Evolutionary conservation across 2,797 vertebrate genomes (phyloP), one percentile per base, ranked within the genome.

Genomic region (Halcyon badia): DNA sequence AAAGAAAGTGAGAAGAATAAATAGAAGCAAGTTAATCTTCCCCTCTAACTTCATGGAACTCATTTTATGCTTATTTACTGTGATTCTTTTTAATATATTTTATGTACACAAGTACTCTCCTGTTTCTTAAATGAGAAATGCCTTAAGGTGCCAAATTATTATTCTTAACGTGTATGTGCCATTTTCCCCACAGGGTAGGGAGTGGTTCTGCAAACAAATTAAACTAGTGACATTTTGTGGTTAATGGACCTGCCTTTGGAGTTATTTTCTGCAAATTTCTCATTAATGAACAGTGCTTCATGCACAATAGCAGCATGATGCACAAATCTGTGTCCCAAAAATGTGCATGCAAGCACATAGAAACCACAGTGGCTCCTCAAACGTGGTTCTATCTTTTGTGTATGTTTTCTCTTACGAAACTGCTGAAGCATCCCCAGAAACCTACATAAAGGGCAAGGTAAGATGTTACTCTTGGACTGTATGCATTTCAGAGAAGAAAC

Each of bases 11-110:
- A 88, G 75, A 20, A 49, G 49, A 94, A 78, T 76, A 87, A 89
- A 91, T 18, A 92, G 71, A 91, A 69, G 41, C 58, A 91, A 96
- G 70, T 71, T 94, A 44, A 82, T 80, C 76, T 49, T 57, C 44
- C 69, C 52, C 28, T 71, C 68, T 84, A 72, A 64, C 75, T 87
- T 91, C 41, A 73, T 1, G 20, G 28, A 89, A 79, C 19, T 75
- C 26, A 69, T 86, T 64, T 85, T 42, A 70, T 66, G 39, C 54
- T 83, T 69, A 73, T 89, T 94, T 95, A 84, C 39, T 64, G 26
- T 25, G 22, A 48, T 33, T 61, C 12, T 77, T 89, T 88, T 68
- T 2, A 64, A 76, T 83, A 33, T 39, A 58, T 75, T 83, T 90
- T 42, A 75, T 6, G 48, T 54, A 58, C 61, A 79, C 64, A 81